phyloP scores from a whole-genome alignment of 2,888 invertebrate genomes.

The Belgica antarctica region DNA sequence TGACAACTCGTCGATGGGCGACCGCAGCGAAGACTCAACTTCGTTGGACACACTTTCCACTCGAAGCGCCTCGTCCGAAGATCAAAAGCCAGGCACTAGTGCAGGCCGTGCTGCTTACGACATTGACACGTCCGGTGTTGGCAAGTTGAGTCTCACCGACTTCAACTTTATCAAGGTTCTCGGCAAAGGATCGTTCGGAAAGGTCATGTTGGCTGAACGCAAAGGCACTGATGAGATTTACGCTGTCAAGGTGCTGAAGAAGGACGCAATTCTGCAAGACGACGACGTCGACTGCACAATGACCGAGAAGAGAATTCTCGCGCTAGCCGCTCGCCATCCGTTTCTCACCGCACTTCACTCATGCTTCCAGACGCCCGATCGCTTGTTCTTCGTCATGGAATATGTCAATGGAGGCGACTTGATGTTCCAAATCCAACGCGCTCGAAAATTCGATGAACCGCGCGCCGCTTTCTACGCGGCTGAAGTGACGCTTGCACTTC shows the following conservation, averaged over 20 bases:
- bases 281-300: slow-evolving; percentile 99
- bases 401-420: slow-evolving; percentile 96
- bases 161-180: slow-evolving; percentile 98
- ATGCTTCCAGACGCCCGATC: slow-evolving; percentile 90
- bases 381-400: slow-evolving; percentile 45
- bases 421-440: slow-evolving; percentile 99
- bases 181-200: slow-evolving; percentile 98
- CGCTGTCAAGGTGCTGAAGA: slow-evolving; percentile 88
- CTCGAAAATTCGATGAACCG: slow-evolving; percentile 95
- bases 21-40: slow-evolving; percentile 50
- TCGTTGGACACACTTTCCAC: slow-evolving; percentile 21
- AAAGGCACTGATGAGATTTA: slow-evolving; percentile 88
- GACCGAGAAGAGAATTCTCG: slow-evolving; percentile 96
- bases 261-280: slow-evolving; percentile 97
- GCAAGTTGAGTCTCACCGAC: slow-evolving; percentile 75
- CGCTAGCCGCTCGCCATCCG: slow-evolving; percentile 95
- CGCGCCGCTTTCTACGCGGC: slow-evolving; percentile 93
- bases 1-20: slow-evolving; percentile 56
- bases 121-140: slow-evolving; percentile 47
- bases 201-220: slow-evolving; percentile 96
- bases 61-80: slow-evolving; percentile 43
- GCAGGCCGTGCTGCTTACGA: slow-evolving; percentile 48
- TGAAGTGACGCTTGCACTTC: slow-evolving; percentile 95
- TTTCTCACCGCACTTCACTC: slow-evolving; percentile 96
- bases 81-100: slow-evolving; percentile 44